Base-by-base conservation (phyloP, 2,888 invertebrate species). In the Thecocarcelia acutangulata region DNA sequence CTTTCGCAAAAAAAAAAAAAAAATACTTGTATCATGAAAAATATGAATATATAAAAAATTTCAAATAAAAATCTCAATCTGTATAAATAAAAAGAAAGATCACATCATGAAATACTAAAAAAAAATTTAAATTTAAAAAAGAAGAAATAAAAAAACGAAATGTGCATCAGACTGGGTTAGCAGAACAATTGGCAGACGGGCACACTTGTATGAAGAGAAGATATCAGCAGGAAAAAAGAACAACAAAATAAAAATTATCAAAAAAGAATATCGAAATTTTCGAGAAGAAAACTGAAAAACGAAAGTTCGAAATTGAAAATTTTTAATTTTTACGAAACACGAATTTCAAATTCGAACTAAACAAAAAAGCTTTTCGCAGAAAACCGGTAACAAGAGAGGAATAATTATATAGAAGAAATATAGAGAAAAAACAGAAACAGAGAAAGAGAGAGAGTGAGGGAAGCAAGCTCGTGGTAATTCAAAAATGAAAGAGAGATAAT, bases 121-220 rank as follows among this genome's bases (percentile, higher is more conserved):
- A 50, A 44, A 58, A 77, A 73, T 81, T 76, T 77, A 56, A 81
- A 73, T 74, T 76, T 72, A n/a, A 68, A 52, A 59, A 54, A 40
- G 9, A 59, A 24, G 52, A 40, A 64, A 80, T 64, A 61, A 50
- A 52, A 5, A 28, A 5, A 50, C 19, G 15, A 66, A 75, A 15
- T 66, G 28, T 15, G 28, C 44, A 37, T 42, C 21, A 74, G 82
- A 82, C 78, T 82, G 82, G 82, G 82, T 82, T 82, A 82, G 54
- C 78, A 64, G 82, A 78, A 69, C 82, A 82, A 40, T 59, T 77
- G 74, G 58, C 54, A 58, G 37, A 72, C 58, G 54, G 48, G 68
- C 52, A 48, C 13, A 56, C 15, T 21, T 6, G 9, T 42, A 40
- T 15, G 37, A 1, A 15, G n/a, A 42, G 37, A 1, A 15, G n/a